These are phyloP conservation scores for Macrobrachium rosenbergii DNA, from an alignment of 1,140 invertebrate species.

Conservation along the genomic window DNA sequence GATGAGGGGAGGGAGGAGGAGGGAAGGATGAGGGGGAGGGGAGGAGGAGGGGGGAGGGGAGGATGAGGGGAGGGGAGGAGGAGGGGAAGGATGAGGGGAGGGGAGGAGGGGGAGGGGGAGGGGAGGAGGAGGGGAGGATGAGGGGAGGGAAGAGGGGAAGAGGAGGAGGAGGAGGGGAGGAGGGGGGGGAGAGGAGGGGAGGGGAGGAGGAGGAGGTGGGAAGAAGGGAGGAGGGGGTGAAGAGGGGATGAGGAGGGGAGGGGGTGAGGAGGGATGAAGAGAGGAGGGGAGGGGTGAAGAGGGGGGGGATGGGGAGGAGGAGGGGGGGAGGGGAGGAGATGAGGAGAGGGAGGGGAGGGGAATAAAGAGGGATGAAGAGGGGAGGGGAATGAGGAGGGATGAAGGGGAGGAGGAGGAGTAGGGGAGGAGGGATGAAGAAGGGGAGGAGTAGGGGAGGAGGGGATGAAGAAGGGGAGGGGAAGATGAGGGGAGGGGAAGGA, in stretches of 20 bases:
- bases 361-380: no score
- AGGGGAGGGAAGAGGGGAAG: no score
- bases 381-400: not conserved
- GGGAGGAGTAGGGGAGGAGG: no score
- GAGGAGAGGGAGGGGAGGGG: not conserved
- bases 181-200: not conserved
- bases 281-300: not conserved
- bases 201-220: not conserved
- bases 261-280: not conserved
- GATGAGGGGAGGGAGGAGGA: not conserved
- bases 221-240: not conserved
- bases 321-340: not conserved
- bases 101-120: not conserved
- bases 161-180: not conserved
- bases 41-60: not conserved
- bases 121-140: constrained; percentile 2
- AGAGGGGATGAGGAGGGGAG: not conserved
- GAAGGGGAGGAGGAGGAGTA: no score
- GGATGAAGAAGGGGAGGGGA: no score
- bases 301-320: not conserved
- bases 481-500: no score
- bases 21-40: no score
- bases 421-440: no score
- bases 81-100: not conserved
- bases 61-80: constrained; percentile 16